phyloP scores from a whole-genome alignment of 2,888 invertebrate species.

The Onchidella celtica region DNA sequence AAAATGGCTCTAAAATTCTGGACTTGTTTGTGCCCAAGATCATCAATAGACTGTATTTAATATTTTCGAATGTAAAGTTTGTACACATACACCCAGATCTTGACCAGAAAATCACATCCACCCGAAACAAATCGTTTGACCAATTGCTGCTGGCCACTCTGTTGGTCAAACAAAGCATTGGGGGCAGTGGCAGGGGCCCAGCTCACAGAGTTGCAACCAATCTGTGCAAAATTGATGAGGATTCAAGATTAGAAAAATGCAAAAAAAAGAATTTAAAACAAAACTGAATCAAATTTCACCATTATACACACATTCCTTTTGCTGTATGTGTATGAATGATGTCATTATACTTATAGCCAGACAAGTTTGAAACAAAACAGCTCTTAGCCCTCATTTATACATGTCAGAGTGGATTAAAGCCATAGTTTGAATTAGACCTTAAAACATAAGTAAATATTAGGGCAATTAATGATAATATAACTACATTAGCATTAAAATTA shows the following conservation, averaged over 20 bases:
- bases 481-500: too few species aligned
- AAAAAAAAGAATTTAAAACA: background rate
- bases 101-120: constrained; percentile 99
- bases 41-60: too few species aligned
- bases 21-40: too few species aligned
- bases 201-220: constrained; percentile 97
- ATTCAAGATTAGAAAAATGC: background rate
- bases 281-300: background rate
- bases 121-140: constrained; percentile 94
- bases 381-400: too few species aligned
- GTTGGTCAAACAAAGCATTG: constrained; percentile 74
- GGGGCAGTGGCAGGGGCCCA: constrained; percentile 93
- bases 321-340: background rate
- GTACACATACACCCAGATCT: constrained; percentile 87
- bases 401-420: too few species aligned
- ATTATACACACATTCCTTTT: background rate
- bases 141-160: constrained; percentile 63
- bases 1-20: too few species aligned
- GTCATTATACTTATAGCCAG: constrained; percentile 2
- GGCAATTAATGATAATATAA: too few species aligned
- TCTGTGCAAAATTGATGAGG: too few species aligned
- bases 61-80: too few species aligned
- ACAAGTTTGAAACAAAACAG: too few species aligned
- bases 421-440: too few species aligned
- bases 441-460: too few species aligned